Conservation (phyloP, 2,113 vertebrate species). For the Zosterops borbonicus region DNA sequence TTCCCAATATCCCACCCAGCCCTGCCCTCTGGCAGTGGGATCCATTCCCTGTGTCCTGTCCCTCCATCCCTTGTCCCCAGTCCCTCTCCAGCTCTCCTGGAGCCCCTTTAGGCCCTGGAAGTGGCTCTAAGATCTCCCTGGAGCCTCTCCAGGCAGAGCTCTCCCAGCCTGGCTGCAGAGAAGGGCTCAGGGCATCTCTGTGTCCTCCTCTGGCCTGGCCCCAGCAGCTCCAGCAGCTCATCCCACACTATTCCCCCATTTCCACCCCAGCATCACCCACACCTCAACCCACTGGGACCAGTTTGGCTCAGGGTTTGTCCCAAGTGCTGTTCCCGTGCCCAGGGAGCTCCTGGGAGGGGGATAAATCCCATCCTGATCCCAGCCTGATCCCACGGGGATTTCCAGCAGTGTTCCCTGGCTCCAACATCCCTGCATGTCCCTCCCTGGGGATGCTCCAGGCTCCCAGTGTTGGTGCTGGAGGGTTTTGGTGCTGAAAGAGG, state of each 20-base stretch:
- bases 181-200: neutral
- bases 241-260: neutral
- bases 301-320: neutral
- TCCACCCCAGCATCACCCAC: neutral
- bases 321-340: accelerated
- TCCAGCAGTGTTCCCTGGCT: neutral
- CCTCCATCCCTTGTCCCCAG: too few relatives aligned
- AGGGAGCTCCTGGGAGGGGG: neutral
- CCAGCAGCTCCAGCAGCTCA: neutral
- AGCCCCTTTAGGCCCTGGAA: neutral
- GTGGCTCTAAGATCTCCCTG: neutral
- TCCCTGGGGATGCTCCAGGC: neutral
- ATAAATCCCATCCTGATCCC: neutral
- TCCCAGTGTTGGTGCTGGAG: neutral
- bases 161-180: neutral
- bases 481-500: neutral
- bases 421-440: accelerated
- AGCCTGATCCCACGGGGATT: accelerated
- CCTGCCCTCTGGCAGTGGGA: too few relatives aligned
- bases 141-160: neutral
- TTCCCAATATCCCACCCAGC: too few relatives aligned
- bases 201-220: neutral
- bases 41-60: too few relatives aligned
- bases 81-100: neutral
- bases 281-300: neutral